Evolutionary conservation across 2,888 invertebrate species (phyloP), one percentile per base, ranked within the genome.

Genomic region (Drosophila sordidapex): DNA sequence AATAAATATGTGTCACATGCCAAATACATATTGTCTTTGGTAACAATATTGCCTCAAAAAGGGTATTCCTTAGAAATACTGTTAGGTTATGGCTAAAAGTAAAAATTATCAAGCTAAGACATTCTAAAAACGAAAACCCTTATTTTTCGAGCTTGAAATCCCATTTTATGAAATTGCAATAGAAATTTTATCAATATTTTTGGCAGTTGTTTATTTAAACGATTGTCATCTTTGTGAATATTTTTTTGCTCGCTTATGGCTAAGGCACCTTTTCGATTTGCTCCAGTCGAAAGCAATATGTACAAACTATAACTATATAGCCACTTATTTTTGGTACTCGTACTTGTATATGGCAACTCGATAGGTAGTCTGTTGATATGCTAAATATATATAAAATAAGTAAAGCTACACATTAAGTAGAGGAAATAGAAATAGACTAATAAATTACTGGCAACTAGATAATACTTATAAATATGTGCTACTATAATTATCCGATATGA

Each of bases 361-460:
- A 46, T 57, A 57, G 63, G 51, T 71, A 58, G 65, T 75, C 48
- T 53, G 57, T 63, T 57, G 62, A 31, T 62, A 38, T 25, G 18
- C 64, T 67, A 67, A 29, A 25, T 2, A 48, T 2, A 48, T 11
- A 18, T 4, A 21, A n/a, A 6, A 13, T n/a, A 43, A 21, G 38
- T 76, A 70, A 3, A 25, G 25, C 72, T 63, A 71, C 7, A 49
- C 29, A 46, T 76, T 71, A 77, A 74, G 59, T 74, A 56, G 21
- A 29, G 57, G 18, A 59, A 56, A 43, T 76, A 70, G 5, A 49
- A 13, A 58, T 70, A 76, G 21, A 27, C 72, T 68, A 68, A 78
- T 74, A 81, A 81, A 72, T 79, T 70, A 79, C 60, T 74, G 60
- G 53, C 59, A 43, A 67, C 68, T 79, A 75, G 46, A 35, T 59